These are phyloP conservation scores for Oryzias dopingdopingensis DNA, from an alignment of 2,797 vertebrate genomes.

Conservation along the genomic window DNA sequence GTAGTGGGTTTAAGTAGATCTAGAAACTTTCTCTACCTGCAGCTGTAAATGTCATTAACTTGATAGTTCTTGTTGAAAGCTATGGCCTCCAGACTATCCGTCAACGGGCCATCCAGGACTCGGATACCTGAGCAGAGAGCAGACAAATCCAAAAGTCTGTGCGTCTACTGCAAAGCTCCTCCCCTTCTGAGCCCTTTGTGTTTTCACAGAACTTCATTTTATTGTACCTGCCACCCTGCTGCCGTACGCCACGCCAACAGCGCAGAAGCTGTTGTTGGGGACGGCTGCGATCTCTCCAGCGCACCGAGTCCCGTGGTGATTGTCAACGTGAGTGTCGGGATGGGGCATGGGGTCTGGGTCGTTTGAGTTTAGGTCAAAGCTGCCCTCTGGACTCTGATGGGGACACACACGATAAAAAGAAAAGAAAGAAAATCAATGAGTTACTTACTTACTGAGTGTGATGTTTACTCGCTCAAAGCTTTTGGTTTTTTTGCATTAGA, in stretches of 20 bases:
- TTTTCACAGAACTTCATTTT: rapidly evolving
- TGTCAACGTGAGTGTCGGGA: constrained; percentile 85
- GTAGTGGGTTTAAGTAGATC: no score
- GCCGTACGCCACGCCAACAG: constrained; percentile 92
- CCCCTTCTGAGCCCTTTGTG: no score
- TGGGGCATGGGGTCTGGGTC: constrained; percentile 98
- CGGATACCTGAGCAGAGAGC: constrained; percentile 84
- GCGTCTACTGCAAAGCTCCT: neutral
- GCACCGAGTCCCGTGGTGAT: constrained; percentile 94
- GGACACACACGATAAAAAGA: neutral
- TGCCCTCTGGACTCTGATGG: constrained; percentile 92
- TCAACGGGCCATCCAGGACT: constrained; percentile 93
- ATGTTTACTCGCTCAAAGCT: neutral
- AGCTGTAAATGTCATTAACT: constrained; percentile 98
- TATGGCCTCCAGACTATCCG: constrained; percentile 96
- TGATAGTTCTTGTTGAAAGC: constrained; percentile 99
- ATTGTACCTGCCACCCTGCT: constrained; percentile 90
- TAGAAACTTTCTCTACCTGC: constrained; percentile 80
- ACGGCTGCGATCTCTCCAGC: constrained; percentile 94
- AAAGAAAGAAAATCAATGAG: neutral
- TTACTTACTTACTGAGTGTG: neutral
- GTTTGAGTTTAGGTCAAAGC: constrained; percentile 95
- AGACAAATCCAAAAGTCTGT: neutral
- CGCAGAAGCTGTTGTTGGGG: constrained; percentile 95
- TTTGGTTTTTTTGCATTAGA: neutral